A percentile compares a stretch with the other conserved stretches of the same genome.
phyloP scores from a whole-genome alignment of 2,888 invertebrate species.

The Endotricha flammealis region DNA sequence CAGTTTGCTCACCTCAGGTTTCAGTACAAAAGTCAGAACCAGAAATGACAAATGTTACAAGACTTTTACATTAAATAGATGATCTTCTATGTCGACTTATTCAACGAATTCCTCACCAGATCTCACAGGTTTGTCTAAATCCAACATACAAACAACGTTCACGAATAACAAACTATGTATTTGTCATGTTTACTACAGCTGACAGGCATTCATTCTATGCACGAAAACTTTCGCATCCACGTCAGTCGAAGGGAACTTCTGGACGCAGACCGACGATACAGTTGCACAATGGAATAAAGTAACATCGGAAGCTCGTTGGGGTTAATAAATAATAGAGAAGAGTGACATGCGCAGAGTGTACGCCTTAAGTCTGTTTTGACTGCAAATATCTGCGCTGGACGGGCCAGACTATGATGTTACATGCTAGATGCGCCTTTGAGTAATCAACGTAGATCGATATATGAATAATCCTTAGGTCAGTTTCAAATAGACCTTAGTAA shows the following conservation, averaged over 20 bases:
- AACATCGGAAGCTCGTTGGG: constrained; percentile 76
- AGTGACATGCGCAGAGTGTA: constrained; percentile 73
- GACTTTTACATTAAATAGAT: too few species aligned
- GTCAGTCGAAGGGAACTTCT: constrained; percentile 67
- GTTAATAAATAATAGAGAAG: constrained; percentile 75
- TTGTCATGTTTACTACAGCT: constrained; percentile 67
- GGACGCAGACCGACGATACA: constrained; percentile 63
- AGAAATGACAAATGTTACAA: too few species aligned
- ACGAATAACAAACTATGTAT: constrained; percentile 55
- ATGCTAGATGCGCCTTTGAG: constrained; percentile 45
- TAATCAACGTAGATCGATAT: constrained; percentile 28
- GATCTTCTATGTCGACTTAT: too few species aligned
- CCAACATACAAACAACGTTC: too few species aligned
- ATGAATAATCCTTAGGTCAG: too few species aligned
- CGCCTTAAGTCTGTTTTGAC: constrained; percentile 70
- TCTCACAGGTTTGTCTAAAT: too few species aligned
- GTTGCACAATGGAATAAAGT: constrained; percentile 75
- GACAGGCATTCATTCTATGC: constrained; percentile 75
- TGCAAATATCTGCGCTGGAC: constrained; percentile 70
- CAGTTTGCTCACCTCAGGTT: too few species aligned
- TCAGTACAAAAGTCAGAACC: too few species aligned
- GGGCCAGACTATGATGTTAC: constrained; percentile 36
- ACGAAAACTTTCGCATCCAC: constrained; percentile 70
- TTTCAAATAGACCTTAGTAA: too few species aligned
- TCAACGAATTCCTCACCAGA: too few species aligned